A percentile compares a stretch with the other conserved stretches of the same genome.
These are phyloP conservation scores for Apomyelois bistriatella DNA, from an alignment of 2,888 invertebrate genomes.

Conservation along the genomic window DNA sequence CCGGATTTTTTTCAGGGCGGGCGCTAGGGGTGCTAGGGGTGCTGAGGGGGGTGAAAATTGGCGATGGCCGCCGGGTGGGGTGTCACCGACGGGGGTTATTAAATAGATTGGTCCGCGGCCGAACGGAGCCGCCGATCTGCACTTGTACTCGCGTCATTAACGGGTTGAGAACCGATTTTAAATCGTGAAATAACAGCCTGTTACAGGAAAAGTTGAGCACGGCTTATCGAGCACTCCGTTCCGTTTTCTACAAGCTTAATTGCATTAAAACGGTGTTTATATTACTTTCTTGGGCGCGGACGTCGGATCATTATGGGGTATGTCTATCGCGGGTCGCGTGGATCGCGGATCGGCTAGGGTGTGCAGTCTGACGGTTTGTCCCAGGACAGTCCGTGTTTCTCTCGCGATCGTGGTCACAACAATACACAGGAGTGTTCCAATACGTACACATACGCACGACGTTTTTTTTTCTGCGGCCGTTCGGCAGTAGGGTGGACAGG, in stretches of 20 bases:
- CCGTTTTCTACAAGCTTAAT: conserved; percentile 68
- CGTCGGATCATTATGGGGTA: conserved; percentile 35
- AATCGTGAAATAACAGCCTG: conserved; percentile 79
- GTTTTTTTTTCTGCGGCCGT: conserved; percentile 65
- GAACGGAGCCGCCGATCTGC: conserved; percentile 79
- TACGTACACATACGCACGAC: conserved; percentile 52
- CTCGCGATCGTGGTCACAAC: conserved; percentile 29
- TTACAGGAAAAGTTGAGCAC: conserved; percentile 77
- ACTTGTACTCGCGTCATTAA: conserved; percentile 80
- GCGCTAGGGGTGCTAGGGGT: conserved; percentile 63
- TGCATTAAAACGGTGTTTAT: conserved; percentile 65
- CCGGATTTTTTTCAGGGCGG: conserved; percentile 80
- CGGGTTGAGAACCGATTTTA: conserved; percentile 79
- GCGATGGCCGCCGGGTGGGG: conserved; percentile 79
- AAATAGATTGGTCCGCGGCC: conserved; percentile 82
- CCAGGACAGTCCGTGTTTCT: conserved; percentile 21
- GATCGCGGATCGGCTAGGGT: conserved; percentile 12
- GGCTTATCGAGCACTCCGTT: conserved; percentile 67
- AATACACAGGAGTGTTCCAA: conserved; percentile 33
- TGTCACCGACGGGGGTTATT: conserved; percentile 80
- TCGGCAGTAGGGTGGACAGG: conserved; percentile 56
- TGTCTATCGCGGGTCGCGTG: conserved; percentile 16
- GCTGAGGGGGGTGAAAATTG: conserved; percentile 69
- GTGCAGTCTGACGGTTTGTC: conserved; percentile 19
- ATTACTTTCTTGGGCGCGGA: conserved; percentile 34